Conservation (phyloP, 1,140 invertebrate species). For the Heliconius nattereri region DNA sequence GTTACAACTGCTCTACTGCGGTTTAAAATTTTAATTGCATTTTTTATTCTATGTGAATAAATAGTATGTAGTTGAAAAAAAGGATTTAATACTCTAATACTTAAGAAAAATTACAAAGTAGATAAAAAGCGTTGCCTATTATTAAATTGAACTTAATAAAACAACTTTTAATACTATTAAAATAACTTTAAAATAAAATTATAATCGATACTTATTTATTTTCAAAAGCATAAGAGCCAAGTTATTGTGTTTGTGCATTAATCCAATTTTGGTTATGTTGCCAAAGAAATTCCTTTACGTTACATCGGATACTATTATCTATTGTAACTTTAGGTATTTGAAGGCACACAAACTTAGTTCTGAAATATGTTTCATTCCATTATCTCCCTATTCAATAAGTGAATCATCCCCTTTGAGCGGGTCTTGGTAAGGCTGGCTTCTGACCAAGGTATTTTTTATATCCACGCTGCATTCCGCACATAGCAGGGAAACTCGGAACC, state of each 20-base stretch:
- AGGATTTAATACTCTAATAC: no score
- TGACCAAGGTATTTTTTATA: not conserved
- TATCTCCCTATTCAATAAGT: conserved; percentile 38
- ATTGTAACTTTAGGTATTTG: not conserved
- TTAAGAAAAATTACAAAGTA: no score
- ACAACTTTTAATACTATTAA: no score
- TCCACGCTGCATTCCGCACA: no score
- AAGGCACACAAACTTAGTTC: conserved; percentile 7
- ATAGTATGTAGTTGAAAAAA: no score
- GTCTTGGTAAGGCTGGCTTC: conserved; percentile 7
- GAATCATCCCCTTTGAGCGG: conserved; percentile 36
- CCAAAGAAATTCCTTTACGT: not conserved
- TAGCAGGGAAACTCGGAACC: not conserved
- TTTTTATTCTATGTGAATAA: no score
- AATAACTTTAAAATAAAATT: no score
- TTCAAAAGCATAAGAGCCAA: not conserved
- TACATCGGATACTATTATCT: not conserved
- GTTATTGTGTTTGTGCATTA: not conserved
- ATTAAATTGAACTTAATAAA: no score
- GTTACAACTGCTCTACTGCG: no score
- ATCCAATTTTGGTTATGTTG: not conserved
- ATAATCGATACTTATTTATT: not conserved
- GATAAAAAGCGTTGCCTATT: no score
- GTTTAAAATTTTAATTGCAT: no score
- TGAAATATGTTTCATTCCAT: conserved; percentile 39